Evolutionary conservation across 1,140 invertebrate genomes (phyloP), one percentile per base, ranked within the genome.

Genomic region (Pseudobourletiella spinata): DNA sequence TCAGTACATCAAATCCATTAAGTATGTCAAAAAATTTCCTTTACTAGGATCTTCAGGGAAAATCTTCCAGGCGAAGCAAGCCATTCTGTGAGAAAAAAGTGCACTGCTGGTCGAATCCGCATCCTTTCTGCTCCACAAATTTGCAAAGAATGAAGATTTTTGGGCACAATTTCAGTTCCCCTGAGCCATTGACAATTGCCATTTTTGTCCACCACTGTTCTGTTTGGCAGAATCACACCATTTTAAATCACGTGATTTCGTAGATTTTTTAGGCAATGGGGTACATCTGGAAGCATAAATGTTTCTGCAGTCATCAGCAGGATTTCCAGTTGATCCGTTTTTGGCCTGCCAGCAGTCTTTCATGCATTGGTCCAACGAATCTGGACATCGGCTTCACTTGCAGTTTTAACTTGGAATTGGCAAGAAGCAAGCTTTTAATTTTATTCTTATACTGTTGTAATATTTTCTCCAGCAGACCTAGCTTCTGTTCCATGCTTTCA

Each of bases 221-320:
- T 35, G 15, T 35, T 18, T 35, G n/a, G 15, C 11, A 57, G 26
- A 28, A 26, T 29, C 3, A 54, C 32, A 30, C 63, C 63, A 42
- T 65, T 18, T 54, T 71, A 65, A 11, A 71, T 6, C 20, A 65
- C 56, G 57, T 69, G 55, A 39, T 71, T 71, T 26, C 65, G 30
- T 8, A 66, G 15, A 16, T 70, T 30, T 60, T 71, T 71, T 0
- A 67, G 8, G 24, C 69, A 29, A 59, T 71, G 67, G 2, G 69
- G 69, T 46, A 51, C 57, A 48, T 71, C 67, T 46, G 66, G 62
- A 67, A 72, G 70, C 1, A 26, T 59, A 63, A 26, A 72, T 44
- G 2, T 65, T 62, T 16, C 52, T 11, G 2, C 39, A 8, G 16
- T n/a, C 8, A 28, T 52, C 42, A 20, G 25, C 16, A 2, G 67